phyloP scores from a whole-genome alignment of 2,113 vertebrate genomes.

The Carlito syrichta region DNA sequence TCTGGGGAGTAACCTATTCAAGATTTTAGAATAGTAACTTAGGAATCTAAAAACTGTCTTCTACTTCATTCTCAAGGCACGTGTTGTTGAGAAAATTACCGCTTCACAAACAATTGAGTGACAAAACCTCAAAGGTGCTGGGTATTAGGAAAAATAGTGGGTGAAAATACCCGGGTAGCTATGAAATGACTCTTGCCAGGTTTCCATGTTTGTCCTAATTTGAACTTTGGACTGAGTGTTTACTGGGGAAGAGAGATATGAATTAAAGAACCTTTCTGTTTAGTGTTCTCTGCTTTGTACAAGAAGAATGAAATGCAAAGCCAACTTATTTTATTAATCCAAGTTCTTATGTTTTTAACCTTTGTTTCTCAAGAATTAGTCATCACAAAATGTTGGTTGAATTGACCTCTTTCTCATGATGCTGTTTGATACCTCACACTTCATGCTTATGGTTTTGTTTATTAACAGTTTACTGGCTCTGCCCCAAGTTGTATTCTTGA shows the following conservation, averaged over 20 bases:
- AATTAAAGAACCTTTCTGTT: neutral
- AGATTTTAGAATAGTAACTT: neutral
- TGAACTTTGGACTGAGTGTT: slow-evolving; percentile 62
- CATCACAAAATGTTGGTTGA: neutral
- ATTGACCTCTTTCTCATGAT: neutral
- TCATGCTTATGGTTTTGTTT: slow-evolving; percentile 21
- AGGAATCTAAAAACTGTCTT: slow-evolving; percentile 46
- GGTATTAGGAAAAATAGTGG: neutral
- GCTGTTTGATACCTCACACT: slow-evolving; percentile 64
- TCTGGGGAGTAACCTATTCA: slow-evolving; percentile 37
- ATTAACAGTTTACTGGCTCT: neutral
- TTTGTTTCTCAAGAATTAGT: slow-evolving; percentile 40
- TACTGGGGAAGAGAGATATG: slow-evolving; percentile 25
- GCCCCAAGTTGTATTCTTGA: neutral
- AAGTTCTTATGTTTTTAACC: slow-evolving; percentile 30
- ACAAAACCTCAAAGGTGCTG: slow-evolving; percentile 34
- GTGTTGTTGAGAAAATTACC: slow-evolving; percentile 7
- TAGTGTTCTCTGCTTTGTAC: neutral
- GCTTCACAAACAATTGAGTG: neutral
- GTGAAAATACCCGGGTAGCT: neutral
- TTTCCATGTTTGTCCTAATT: slow-evolving; percentile 48
- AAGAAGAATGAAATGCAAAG: slow-evolving; percentile 52
- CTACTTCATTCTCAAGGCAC: slow-evolving; percentile 35
- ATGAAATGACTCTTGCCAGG: slow-evolving; percentile 10
- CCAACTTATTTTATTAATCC: slow-evolving; percentile 14